A percentile compares a stretch with the other conserved stretches of the same genome.
These are phyloP conservation scores for Fregetta grallaria DNA, from an alignment of 2,113 vertebrate genomes.

Conservation along the genomic window DNA sequence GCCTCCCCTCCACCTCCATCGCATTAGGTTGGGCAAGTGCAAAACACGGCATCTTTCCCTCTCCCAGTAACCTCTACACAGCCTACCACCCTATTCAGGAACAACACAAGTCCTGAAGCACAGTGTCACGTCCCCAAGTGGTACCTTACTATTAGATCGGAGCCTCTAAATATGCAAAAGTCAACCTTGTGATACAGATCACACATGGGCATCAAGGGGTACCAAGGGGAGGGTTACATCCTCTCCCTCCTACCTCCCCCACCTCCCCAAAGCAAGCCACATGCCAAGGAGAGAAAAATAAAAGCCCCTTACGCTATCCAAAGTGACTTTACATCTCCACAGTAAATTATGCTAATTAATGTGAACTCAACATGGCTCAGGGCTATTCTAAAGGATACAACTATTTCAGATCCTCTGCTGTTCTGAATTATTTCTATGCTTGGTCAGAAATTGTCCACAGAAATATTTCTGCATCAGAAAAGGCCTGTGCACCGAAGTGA, in stretches of 20 bases:
- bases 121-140: background rate
- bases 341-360: background rate
- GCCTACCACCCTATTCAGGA: background rate
- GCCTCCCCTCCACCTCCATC: background rate
- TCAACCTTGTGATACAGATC: background rate
- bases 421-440: background rate
- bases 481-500: background rate
- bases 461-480: background rate
- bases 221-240: background rate
- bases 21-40: background rate
- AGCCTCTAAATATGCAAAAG: background rate
- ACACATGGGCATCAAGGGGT: background rate
- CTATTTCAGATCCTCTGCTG: background rate
- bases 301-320: background rate
- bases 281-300: constrained; percentile 4
- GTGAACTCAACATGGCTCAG: background rate
- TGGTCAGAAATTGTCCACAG: constrained; percentile 21
- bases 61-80: background rate
- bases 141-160: background rate
- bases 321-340: background rate
- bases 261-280: background rate
- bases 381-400: background rate
- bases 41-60: background rate
- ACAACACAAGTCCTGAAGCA: background rate
- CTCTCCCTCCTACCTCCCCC: background rate